Percentiles rank a stretch among this genome's conserved stretches.
phyloP scores from a whole-genome alignment of 2,113 vertebrate species.

The Emberiza fucata region DNA sequence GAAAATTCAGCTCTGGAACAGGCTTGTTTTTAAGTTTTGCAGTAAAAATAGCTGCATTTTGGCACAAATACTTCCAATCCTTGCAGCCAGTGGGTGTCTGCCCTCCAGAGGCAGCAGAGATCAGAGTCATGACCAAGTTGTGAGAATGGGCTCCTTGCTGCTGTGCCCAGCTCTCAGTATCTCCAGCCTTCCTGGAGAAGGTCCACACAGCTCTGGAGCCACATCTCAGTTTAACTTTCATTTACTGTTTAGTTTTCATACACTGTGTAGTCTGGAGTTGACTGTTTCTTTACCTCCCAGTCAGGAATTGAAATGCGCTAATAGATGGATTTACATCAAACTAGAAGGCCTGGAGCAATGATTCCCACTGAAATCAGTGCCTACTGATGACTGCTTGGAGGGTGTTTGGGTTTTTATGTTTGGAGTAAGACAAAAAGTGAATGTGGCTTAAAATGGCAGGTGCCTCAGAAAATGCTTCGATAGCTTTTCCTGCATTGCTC shows the following conservation, averaged over 20 bases:
- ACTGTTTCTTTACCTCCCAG: background rate
- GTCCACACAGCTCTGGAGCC: background rate
- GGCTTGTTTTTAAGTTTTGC: background rate
- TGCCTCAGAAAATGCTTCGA: background rate
- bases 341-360: background rate
- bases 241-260: background rate
- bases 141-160: background rate
- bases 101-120: background rate
- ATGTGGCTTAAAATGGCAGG: background rate
- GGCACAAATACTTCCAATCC: background rate
- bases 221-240: background rate
- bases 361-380: background rate
- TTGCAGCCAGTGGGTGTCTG: background rate
- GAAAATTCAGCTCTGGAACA: background rate
- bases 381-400: background rate
- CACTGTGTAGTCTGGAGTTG: background rate
- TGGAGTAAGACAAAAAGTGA: background rate
- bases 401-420: background rate
- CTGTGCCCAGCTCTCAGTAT: background rate
- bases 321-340: background rate
- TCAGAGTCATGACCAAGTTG: background rate
- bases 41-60: background rate
- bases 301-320: background rate
- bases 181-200: background rate
- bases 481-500: background rate